These are phyloP conservation scores for Catharus ustulatus DNA, from an alignment of 2,797 vertebrate genomes.

Conservation along the genomic window DNA sequence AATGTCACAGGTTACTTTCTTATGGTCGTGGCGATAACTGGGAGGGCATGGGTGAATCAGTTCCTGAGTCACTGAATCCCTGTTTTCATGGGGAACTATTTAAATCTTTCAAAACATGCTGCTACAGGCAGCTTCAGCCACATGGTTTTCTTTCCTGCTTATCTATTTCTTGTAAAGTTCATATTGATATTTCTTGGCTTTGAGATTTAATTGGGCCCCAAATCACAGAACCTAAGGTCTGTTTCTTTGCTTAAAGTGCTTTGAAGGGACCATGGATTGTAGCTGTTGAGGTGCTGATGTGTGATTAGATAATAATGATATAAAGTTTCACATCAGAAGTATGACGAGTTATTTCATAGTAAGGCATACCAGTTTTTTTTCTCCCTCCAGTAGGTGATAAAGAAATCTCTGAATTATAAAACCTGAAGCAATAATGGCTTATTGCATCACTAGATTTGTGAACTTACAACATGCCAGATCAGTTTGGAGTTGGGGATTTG, in stretches of 20 bases:
- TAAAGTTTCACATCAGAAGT: neutral
- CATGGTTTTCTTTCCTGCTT: neutral
- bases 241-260: neutral
- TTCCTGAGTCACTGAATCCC: constrained; percentile 3
- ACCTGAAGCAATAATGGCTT: neutral
- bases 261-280: neutral
- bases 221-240: neutral
- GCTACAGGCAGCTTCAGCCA: neutral
- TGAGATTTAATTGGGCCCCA: neutral
- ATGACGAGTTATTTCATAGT: neutral
- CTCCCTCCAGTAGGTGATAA: neutral
- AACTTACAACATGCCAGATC: neutral
- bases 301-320: neutral
- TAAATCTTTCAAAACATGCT: neutral
- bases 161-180: neutral
- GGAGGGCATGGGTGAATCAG: neutral
- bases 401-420: neutral
- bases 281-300: neutral
- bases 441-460: neutral
- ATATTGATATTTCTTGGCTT: neutral
- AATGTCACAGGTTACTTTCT: neutral
- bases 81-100: neutral
- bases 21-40: neutral
- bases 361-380: neutral
- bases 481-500: neutral